Evolutionary conservation across 2,797 vertebrate genomes (phyloP).

Genomic region (Danio choprae): DNA sequence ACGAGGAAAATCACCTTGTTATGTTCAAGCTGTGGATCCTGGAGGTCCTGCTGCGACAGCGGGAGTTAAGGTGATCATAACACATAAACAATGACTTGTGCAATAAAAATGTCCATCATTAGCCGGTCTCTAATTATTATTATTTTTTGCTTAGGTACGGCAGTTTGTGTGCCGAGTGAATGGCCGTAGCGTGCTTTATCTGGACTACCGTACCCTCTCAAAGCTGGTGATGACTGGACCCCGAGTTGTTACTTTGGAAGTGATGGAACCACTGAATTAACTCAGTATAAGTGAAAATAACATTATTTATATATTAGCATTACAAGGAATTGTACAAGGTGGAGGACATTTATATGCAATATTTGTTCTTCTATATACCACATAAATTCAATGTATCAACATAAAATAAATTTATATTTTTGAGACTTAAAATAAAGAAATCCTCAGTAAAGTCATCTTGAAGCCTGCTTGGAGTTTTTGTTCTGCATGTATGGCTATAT

Average conservation of each 20-base stretch:
- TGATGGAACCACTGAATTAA: conserved; percentile 83
- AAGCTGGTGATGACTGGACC: conserved; percentile 88
- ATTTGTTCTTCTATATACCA: neutral
- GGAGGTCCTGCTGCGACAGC: conserved; percentile 87
- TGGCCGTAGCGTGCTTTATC: conserved; percentile 79
- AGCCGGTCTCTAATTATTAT: neutral
- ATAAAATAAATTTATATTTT: neutral
- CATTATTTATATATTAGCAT: neutral
- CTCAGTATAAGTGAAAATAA: conserved; percentile 32
- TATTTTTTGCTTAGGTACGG: conserved; percentile 74
- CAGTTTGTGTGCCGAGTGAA: conserved; percentile 90
- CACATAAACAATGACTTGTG: neutral
- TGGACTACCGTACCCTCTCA: conserved; percentile 84
- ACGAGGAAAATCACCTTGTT: conserved; percentile 84
- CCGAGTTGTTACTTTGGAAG: conserved; percentile 82
- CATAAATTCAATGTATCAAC: neutral
- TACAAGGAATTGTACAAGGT: neutral
- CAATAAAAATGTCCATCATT: neutral
- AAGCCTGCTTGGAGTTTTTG: neutral
- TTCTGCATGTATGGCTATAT: neutral
- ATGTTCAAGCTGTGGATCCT: conserved; percentile 89
- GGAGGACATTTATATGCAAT: neutral
- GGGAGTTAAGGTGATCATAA: conserved; percentile 83
- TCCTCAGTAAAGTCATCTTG: neutral
- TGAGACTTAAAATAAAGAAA: neutral